Evolutionary conservation across 1,140 invertebrate genomes (phyloP).

Genomic region (Leptonema lineaticorne): DNA sequence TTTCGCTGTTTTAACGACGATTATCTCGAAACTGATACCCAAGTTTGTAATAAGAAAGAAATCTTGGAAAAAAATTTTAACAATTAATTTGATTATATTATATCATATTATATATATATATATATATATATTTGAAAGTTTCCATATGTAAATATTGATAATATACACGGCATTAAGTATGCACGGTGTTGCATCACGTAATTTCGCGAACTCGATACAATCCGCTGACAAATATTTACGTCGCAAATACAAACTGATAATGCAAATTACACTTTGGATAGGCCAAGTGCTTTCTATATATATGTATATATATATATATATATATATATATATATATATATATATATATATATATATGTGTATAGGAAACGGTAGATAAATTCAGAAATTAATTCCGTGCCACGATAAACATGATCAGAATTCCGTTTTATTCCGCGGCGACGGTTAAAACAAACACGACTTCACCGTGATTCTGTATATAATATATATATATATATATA

Average conservation of each 20-base stretch:
- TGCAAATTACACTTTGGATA: constrained; percentile 1
- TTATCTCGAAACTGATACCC: too few species aligned
- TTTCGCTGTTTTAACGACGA: too few species aligned
- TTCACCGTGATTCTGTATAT: background rate
- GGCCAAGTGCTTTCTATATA: background rate
- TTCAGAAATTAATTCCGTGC: constrained; percentile 6
- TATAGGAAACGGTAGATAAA: background rate
- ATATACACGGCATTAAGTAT: background rate
- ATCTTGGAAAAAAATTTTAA: too few species aligned
- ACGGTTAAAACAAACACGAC: constrained; percentile 11
- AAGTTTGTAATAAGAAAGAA: too few species aligned
- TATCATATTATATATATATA: too few species aligned
- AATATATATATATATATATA: too few species aligned
- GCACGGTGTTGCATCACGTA: constrained; percentile 13
- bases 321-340: too few species aligned
- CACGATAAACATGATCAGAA: constrained; percentile 14
- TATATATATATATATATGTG: too few species aligned
- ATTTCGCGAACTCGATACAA: background rate
- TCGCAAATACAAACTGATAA: constrained; percentile 10
- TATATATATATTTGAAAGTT: too few species aligned
- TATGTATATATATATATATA: too few species aligned
- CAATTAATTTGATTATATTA: too few species aligned
- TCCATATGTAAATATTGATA: background rate
- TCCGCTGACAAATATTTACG: constrained; percentile 2
- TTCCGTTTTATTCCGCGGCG: background rate